Evolutionary conservation across 2,113 vertebrate species (phyloP).

Genomic region (Archilochus colubris): DNA sequence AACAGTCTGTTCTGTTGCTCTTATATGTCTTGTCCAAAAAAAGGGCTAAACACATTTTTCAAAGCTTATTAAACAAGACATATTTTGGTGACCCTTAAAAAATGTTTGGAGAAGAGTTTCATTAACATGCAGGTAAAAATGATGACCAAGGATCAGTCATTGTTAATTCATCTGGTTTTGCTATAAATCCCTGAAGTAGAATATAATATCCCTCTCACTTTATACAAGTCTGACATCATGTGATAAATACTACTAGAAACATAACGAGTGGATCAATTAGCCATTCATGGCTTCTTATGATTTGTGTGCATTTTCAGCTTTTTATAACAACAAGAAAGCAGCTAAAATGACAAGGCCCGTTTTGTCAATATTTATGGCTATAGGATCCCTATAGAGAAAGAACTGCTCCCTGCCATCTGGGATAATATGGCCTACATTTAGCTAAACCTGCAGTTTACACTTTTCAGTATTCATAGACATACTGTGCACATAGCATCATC

Average conservation of each 20-base stretch:
- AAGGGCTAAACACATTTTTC: neutral
- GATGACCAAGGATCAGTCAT: neutral
- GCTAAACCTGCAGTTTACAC: neutral
- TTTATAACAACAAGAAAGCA: neutral
- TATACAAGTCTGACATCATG: slow-evolving; percentile 36
- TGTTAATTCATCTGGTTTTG: neutral
- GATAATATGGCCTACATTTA: neutral
- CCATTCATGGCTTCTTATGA: neutral
- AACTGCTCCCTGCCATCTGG: neutral
- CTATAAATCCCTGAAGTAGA: neutral
- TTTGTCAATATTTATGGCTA: slow-evolving; percentile 25
- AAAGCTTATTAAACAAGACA: neutral
- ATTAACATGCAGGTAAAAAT: neutral
- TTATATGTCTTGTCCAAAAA: neutral
- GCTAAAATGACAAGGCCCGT: slow-evolving; percentile 30
- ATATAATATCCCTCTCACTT: neutral
- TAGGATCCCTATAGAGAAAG: neutral
- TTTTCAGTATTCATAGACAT: neutral
- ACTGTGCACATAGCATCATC: neutral
- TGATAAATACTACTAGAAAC: neutral
- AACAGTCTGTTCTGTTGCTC: neutral
- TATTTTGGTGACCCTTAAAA: neutral
- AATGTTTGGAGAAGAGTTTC: neutral
- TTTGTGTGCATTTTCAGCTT: slow-evolving; percentile 16
- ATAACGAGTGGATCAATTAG: slow-evolving; percentile 31